Conservation (phyloP, 2,888 invertebrate genomes). For the Chrysolina haemoptera region DNA sequence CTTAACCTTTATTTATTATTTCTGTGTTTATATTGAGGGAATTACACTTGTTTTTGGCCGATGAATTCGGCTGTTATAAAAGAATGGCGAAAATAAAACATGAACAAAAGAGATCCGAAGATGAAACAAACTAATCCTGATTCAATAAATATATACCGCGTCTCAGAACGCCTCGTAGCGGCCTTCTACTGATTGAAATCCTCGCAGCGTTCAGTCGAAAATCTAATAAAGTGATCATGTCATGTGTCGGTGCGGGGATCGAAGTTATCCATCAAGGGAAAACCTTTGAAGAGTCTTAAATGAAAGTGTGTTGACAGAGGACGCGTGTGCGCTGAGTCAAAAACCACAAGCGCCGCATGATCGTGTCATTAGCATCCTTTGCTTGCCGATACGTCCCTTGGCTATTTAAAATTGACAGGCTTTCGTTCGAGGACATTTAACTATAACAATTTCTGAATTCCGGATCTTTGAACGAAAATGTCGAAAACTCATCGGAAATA, state of each 20-base stretch:
- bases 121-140: neutral
- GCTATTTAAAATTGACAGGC: neutral
- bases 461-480: no score
- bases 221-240: slow-evolving; percentile 45
- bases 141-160: slow-evolving; percentile 1
- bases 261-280: slow-evolving; percentile 45
- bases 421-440: neutral
- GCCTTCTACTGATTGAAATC: slow-evolving; percentile 19
- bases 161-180: slow-evolving; percentile 18
- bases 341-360: slow-evolving; percentile 60
- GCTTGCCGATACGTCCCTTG: neutral
- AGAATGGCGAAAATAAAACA: no score
- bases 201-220: slow-evolving; percentile 27
- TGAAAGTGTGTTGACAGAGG: slow-evolving; percentile 62
- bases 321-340: slow-evolving; percentile 64
- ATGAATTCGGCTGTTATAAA: no score
- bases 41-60: no score
- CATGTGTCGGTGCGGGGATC: slow-evolving; percentile 42
- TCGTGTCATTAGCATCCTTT: slow-evolving; percentile 33
- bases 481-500: no score
- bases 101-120: no score
- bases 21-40: no score
- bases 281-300: slow-evolving; percentile 64
- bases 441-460: no score
- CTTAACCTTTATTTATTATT: no score